A percentile compares a stretch with the other conserved stretches of the same genome.
phyloP scores from a whole-genome alignment of 1,140 invertebrate genomes.

The Drosophila truncata region DNA sequence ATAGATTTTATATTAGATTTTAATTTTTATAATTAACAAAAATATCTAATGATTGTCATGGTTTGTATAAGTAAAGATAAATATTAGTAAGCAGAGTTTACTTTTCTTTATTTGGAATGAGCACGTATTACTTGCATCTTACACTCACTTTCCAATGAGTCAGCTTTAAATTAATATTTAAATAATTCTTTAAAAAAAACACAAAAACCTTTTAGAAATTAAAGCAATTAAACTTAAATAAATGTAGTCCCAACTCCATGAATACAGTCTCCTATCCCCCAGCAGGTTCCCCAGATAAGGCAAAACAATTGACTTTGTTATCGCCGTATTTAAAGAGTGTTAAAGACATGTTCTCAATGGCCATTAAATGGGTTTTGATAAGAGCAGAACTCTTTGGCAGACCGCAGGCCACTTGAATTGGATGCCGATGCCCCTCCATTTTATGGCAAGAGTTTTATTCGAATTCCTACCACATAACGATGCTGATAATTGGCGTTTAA shows the following conservation, averaged over 20 bases:
- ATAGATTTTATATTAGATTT: too few species aligned
- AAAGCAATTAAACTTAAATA: not conserved
- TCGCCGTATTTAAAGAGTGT: conserved; percentile 57
- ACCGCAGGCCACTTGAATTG: conserved; percentile 67
- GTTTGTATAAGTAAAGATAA: not conserved
- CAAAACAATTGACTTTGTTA: conserved; percentile 27
- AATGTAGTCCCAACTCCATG: not conserved
- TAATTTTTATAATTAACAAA: not conserved
- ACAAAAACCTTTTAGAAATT: not conserved
- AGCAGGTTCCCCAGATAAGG: conserved; percentile 17
- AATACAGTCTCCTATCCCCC: not conserved
- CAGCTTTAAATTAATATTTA: not conserved
- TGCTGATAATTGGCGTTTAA: conserved; percentile 66
- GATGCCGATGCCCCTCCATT: conserved; percentile 8
- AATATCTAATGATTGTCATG: not conserved
- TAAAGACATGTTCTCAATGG: conserved; percentile 61
- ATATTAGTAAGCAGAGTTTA: not conserved
- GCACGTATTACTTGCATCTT: not conserved
- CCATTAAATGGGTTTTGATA: conserved; percentile 57
- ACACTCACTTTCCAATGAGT: not conserved
- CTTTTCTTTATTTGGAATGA: not conserved
- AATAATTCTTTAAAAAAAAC: not conserved
- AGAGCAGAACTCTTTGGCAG: conserved; percentile 22
- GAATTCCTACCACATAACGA: conserved; percentile 74
- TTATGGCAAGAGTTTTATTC: conserved; percentile 51